Conservation (phyloP, 2,888 invertebrate species). For the Calameuta filiformis region DNA sequence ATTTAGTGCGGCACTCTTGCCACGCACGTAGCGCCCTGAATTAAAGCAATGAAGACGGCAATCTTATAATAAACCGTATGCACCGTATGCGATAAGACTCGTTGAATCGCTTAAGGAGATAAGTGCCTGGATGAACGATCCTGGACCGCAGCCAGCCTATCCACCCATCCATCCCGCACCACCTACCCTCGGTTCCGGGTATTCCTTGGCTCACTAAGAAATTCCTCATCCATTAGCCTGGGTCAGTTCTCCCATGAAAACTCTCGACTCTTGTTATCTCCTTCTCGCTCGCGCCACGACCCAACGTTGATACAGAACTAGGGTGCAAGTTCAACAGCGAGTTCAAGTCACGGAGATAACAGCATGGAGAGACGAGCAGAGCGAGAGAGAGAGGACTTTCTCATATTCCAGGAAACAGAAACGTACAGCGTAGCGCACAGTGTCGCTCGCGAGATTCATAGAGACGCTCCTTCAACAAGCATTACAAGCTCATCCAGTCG, state of each 20-base stretch:
- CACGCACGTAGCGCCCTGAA: conserved; percentile 21
- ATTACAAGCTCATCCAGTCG: too few relatives aligned
- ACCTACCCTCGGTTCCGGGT: conserved; percentile 24
- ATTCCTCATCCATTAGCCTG: conserved; percentile 24
- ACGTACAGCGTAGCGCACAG: too few relatives aligned
- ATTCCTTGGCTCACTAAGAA: conserved; percentile 20
- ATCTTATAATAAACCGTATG: conserved; percentile 34
- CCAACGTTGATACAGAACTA: background rate
- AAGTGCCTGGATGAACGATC: conserved; percentile 22
- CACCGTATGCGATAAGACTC: conserved; percentile 22
- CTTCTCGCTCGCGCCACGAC: background rate
- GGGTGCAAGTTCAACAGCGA: background rate
- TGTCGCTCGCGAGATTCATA: too few relatives aligned
- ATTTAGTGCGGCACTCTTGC: background rate
- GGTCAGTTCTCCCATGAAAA: conserved; percentile 13
- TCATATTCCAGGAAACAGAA: too few relatives aligned
- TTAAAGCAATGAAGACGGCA: conserved; percentile 45
- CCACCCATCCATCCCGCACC: conserved; percentile 13
- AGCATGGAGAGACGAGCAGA: background rate
- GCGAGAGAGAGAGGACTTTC: background rate
- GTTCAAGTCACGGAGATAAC: background rate
- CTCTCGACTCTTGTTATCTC: background rate
- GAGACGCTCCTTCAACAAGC: too few relatives aligned
- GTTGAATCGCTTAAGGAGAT: conserved; percentile 32
- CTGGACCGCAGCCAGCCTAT: conserved; percentile 3